Evolutionary conservation across 2,797 vertebrate genomes (phyloP), one percentile per base, ranked within the genome.

Genomic region (Pipistrellus kuhlii): DNA sequence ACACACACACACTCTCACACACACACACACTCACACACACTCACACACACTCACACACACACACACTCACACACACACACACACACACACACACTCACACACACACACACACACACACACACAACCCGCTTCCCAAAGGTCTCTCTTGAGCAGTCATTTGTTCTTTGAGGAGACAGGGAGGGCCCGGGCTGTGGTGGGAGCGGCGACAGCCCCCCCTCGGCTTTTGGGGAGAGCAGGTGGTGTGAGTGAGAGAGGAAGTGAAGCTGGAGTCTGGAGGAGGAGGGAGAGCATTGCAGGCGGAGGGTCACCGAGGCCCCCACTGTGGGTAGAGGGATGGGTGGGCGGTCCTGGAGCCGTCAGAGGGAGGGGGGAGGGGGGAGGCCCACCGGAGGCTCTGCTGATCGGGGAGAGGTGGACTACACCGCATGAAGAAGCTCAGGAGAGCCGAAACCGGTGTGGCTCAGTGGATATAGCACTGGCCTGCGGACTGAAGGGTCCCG

Each of bases 61-160:
- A 35, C 35, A 35, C 35, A 35, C 35, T 35, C 35, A 35, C 35
- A 35, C 35, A 35, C 35, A 35, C 35, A 35, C 35, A 35, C 35
- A 3, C 35, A 35, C 35, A 35, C 35, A 3, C 35, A 35, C 35
- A 3, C 35, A 35, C 35, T n/a, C n/a, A 35, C 35, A 35, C 35
- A 35, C 35, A 35, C 35, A 35, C 35, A 35, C 35, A 35, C 35
- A 35, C 35, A 35, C 35, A 35, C 35, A 35, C 35, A 35, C 11
- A 25, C 0, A 0, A 0, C n/a, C 44, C 23, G 2, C 46, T 18
- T 44, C 0, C 0, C 44, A 2, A 27, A 48, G 14, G 30, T 57
- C 41, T 48, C 32, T 82, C 23, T 14, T 14, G 38, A 25, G 32
- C 20, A 23, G 1, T 66, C 23, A 5, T 17, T 59, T 38, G 7